Evolutionary conservation across 2,888 invertebrate genomes (phyloP).

Genomic region (Blastobasis adustella): DNA sequence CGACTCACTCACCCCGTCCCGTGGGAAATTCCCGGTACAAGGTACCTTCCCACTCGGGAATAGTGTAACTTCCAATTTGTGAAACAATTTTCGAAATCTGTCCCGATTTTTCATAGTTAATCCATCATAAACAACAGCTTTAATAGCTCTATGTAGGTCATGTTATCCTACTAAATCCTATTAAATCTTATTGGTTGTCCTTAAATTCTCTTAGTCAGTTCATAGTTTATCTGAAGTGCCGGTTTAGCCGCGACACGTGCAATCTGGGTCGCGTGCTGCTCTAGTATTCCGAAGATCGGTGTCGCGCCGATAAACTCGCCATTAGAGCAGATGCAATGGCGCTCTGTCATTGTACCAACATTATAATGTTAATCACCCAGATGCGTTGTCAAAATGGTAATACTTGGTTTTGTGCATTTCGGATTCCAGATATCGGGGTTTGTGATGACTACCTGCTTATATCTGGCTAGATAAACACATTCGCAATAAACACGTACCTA

Average conservation of each 20-base stretch:
- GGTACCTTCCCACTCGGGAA: no score
- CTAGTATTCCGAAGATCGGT: constrained; percentile 3
- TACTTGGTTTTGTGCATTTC: not conserved
- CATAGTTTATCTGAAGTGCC: not conserved
- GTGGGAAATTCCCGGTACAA: no score
- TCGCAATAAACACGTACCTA: no score
- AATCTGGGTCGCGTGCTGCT: not conserved
- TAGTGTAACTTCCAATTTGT: no score
- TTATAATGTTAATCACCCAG: not conserved
- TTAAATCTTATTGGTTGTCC: not conserved
- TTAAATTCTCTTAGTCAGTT: not conserved
- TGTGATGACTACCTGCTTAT: not conserved
- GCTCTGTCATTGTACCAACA: not conserved
- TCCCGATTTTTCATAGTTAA: no score
- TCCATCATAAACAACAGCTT: no score
- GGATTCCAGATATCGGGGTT: not conserved
- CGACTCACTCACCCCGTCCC: no score
- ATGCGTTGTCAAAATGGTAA: not conserved
- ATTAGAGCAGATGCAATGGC: not conserved
- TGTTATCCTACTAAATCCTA: not conserved
- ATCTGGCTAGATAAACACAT: no score
- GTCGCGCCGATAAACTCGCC: constrained; percentile 6
- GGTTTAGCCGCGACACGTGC: no score
- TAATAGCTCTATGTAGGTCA: no score
- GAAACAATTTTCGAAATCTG: no score